A percentile compares a stretch with the other conserved stretches of the same genome.
Evolutionary conservation across 2,113 vertebrate species (phyloP).

Genomic region (Chiloscyllium plagiosum): DNA sequence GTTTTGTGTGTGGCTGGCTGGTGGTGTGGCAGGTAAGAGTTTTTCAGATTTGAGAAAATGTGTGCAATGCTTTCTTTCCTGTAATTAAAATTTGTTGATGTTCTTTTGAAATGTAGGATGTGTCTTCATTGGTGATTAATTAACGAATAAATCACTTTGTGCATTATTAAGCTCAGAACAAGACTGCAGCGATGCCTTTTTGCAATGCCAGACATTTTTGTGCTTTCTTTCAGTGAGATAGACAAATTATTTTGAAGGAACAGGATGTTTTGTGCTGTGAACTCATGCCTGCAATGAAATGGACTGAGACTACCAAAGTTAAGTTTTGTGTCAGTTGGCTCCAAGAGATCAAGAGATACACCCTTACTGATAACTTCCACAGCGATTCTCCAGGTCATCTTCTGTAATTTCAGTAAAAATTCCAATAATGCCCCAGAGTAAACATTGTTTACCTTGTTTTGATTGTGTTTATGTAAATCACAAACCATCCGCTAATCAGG

Average conservation of each 20-base stretch:
- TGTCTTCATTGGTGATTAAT: background rate
- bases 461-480: background rate
- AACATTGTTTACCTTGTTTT: background rate
- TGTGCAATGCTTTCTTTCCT: background rate
- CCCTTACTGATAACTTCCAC: background rate
- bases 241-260: background rate
- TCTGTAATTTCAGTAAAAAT: background rate
- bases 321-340: background rate
- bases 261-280: background rate
- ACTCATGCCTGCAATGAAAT: background rate
- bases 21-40: slow-evolving; percentile 80
- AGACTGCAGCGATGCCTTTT: background rate
- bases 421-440: background rate
- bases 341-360: background rate
- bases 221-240: background rate
- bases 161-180: background rate
- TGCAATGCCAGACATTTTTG: background rate
- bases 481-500: background rate
- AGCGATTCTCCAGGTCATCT: background rate
- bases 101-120: background rate
- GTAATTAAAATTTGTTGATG: background rate
- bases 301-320: background rate
- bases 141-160: background rate
- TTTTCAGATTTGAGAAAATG: background rate
- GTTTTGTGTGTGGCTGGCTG: slow-evolving; percentile 75